These are phyloP conservation scores for Nematolebias whitei DNA, from an alignment of 2,113 vertebrate genomes.

Conservation along the genomic window DNA sequence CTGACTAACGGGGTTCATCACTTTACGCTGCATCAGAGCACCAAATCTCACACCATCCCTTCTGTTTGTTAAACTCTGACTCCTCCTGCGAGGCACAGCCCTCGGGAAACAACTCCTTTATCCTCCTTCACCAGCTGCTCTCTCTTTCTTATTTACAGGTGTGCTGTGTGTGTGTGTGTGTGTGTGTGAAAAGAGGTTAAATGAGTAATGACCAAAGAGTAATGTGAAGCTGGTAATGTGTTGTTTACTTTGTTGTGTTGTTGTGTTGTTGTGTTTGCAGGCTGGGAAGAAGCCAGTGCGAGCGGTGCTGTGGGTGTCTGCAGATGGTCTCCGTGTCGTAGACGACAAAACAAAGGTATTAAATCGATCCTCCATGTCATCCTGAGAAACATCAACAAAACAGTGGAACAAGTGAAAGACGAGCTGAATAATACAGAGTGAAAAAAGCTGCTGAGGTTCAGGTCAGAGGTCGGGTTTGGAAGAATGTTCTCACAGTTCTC, in stretches of 20 bases:
- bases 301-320: conserved; percentile 96
- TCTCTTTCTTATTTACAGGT: conserved; percentile 55
- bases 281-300: conserved; percentile 96
- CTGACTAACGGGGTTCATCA: conserved; percentile 47
- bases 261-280: conserved; percentile 77
- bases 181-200: conserved; percentile 7
- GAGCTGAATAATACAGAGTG: conserved; percentile 12
- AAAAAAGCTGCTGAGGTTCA: conserved; percentile 21
- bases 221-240: background rate
- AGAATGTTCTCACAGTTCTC: conserved; percentile 32
- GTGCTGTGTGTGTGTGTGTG: conserved; percentile 28
- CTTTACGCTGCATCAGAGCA: conserved; percentile 42
- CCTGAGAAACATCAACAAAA: too few relatives aligned
- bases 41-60: conserved; percentile 23
- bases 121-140: conserved; percentile 35
- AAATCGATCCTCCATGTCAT: too few relatives aligned
- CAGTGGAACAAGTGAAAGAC: background rate
- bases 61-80: conserved; percentile 17
- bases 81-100: conserved; percentile 25
- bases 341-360: conserved; percentile 99
- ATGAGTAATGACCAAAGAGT: conserved; percentile 34
- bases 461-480: background rate
- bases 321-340: conserved; percentile 96
- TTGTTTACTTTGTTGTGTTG: conserved; percentile 36
- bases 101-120: conserved; percentile 26